A percentile compares a stretch with the other conserved stretches of the same genome.
Conservation (phyloP, 2,113 vertebrate genomes). For the Axis porcinus region DNA sequence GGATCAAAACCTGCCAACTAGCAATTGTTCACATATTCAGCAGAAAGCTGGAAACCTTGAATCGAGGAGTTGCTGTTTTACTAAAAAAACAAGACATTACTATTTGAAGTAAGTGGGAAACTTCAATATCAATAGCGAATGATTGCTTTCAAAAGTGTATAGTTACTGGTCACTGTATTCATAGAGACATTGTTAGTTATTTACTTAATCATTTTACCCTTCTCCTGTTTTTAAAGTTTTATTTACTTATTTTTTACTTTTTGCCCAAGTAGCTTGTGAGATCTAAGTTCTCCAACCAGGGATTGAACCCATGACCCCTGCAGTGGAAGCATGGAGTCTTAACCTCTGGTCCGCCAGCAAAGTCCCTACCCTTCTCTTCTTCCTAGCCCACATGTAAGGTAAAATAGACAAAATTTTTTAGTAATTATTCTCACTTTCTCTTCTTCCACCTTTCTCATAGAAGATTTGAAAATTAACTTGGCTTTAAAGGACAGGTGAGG, state of each 20-base stretch:
- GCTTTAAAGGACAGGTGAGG: background rate
- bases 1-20: background rate
- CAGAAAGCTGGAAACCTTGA: background rate
- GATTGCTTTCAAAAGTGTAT: background rate
- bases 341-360: rapidly evolving
- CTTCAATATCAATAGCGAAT: background rate
- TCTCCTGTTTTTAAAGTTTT: background rate
- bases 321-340: background rate
- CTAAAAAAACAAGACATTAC: background rate
- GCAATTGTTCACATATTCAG: background rate
- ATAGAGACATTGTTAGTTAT: background rate
- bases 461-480: background rate
- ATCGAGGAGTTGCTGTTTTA: background rate
- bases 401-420: background rate
- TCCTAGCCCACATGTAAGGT: background rate
- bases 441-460: background rate
- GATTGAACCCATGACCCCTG: background rate
- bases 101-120: background rate
- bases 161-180: background rate
- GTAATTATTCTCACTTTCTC: background rate
- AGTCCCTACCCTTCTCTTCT: background rate
- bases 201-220: background rate
- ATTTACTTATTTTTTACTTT: background rate
- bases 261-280: background rate
- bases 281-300: background rate